These are phyloP conservation scores for Nothoprocta pentlandii DNA, from an alignment of 2,113 vertebrate species.

Conservation along the genomic window DNA sequence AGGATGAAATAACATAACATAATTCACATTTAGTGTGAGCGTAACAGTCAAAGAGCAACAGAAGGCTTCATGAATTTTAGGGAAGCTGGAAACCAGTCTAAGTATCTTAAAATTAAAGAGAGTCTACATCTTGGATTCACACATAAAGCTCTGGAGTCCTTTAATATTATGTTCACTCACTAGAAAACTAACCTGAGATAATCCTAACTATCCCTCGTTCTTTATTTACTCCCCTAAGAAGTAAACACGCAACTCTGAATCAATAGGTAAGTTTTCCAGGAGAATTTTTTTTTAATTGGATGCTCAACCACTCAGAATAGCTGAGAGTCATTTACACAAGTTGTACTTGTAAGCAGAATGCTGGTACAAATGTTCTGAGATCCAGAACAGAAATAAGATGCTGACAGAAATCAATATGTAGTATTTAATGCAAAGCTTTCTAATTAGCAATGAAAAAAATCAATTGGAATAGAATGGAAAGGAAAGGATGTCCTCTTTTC, in stretches of 20 bases:
- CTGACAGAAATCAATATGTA: slow-evolving; percentile 27
- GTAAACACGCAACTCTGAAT: neutral
- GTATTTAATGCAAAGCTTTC: slow-evolving; percentile 14
- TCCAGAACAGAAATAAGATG: slow-evolving; percentile 24
- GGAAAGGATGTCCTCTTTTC: neutral
- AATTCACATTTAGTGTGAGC: neutral
- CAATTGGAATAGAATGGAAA: neutral
- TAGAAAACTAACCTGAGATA: neutral
- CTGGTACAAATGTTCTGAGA: slow-evolving; percentile 8
- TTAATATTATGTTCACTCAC: neutral
- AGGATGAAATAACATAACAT: neutral
- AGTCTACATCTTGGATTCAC: neutral
- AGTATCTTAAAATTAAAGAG: neutral
- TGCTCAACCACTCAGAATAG: neutral
- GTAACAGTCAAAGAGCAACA: neutral
- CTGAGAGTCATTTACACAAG: neutral
- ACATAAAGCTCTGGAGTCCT: neutral
- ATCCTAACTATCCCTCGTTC: neutral
- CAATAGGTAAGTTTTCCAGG: neutral
- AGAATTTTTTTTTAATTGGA: neutral
- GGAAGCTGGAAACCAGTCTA: neutral
- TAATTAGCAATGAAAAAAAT: slow-evolving; percentile 39
- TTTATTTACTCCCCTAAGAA: neutral
- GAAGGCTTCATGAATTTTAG: neutral
- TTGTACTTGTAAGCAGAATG: neutral